phyloP scores from a whole-genome alignment of 2,113 vertebrate species.

The Pseudorectes ferrugineus region DNA sequence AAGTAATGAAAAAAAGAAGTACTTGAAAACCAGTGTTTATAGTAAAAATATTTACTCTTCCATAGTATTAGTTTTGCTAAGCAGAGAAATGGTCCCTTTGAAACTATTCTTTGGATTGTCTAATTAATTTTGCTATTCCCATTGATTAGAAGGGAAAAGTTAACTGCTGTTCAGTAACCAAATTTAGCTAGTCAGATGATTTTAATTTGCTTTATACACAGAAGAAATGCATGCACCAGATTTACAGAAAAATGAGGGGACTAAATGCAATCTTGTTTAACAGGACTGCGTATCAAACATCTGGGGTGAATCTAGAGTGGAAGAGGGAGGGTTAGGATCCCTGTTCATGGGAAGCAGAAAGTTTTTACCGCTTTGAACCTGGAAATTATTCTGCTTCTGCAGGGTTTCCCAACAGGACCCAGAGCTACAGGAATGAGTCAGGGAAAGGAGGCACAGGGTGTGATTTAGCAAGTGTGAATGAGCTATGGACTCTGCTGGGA shows the following conservation, averaged over 20 bases:
- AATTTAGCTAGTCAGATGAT: background rate
- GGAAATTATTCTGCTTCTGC: background rate
- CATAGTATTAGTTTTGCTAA: background rate
- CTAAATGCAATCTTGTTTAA: background rate
- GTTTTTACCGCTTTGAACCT: background rate
- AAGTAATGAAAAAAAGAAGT: background rate
- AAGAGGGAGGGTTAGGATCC: background rate
- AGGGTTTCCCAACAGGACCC: background rate
- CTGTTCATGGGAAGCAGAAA: background rate
- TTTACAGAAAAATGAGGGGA: background rate
- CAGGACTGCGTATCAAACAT: background rate
- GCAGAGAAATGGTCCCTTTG: background rate
- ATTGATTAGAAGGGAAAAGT: background rate
- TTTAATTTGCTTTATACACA: constrained; percentile 20
- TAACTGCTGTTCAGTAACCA: background rate
- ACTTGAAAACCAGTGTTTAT: background rate
- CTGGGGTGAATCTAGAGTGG: background rate
- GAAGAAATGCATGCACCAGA: background rate
- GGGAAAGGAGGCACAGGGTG: background rate
- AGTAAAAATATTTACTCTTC: background rate
- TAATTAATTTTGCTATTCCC: constrained; percentile 25
- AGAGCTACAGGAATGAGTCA: background rate
- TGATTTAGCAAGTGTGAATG: background rate
- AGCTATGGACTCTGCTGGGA: background rate
- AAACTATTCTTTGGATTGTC: constrained; percentile 22